Evolutionary conservation across 2,113 vertebrate genomes (phyloP), one percentile per base, ranked within the genome.

Genomic region (Phasianus colchicus): DNA sequence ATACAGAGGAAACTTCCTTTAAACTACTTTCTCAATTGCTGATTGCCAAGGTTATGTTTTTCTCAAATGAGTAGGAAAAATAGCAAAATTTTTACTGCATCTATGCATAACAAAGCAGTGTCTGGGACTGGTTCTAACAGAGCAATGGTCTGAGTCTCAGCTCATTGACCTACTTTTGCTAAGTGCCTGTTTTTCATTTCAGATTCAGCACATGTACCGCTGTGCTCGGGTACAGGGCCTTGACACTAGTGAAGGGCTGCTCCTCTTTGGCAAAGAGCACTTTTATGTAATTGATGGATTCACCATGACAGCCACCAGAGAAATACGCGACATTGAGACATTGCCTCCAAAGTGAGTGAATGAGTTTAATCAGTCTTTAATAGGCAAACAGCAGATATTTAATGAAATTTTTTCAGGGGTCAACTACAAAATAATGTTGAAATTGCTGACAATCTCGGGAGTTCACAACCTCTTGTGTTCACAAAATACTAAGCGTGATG

Each of bases 161-260:
- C 14, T 90, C 2, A 3, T 70, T 9, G 10, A 29, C 3, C n/a
- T 57, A 2, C 34, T 38, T 63, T 73, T 83, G 45, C 61, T 82
- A 25, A 84, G 21, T 38, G 11, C 42, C 43, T 77, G 83, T 10
- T 43, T 96, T 85, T 90, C 47, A 9, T 86, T 89, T 5, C 82
- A 99, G 99, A 99, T 99, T 88, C 99, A 99, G 88, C 99, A 99
- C 96, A 99, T 99, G 99, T 99, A 99, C 97, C 99, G 99, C 70
- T 99, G 99, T 83, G 99, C 99, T 83, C 96, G 99, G 19, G 99
- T 99, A 13, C 99, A 99, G 96, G 99, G 99, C 63, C 98, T 99
- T 13, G 99, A 99, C 96, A 99, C 99, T 83, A 99, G 99, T 2
- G 99, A 99, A 90, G 99, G 99, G 18, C 98, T 99, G 45, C 99